phyloP scores from a whole-genome alignment of 2,888 invertebrate genomes.

The Lithophane leautieri region DNA sequence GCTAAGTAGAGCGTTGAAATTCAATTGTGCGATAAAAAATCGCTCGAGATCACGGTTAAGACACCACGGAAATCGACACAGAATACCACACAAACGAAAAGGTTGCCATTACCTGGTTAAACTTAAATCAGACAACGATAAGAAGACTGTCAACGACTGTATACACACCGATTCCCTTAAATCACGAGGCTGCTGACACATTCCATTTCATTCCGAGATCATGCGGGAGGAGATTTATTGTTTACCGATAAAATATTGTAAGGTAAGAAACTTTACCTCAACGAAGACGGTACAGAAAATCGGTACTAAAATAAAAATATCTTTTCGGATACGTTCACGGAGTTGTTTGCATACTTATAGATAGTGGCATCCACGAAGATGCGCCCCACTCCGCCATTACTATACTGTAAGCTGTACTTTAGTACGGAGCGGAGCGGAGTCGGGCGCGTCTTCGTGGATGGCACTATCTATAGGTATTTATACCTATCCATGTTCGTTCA shows the following conservation, averaged over 20 bases:
- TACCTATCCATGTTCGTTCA: slow-evolving; percentile 4
- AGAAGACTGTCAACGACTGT: slow-evolving; percentile 36
- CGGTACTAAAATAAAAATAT: slow-evolving; percentile 16
- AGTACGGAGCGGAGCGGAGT: too few relatives aligned
- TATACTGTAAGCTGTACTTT: too few relatives aligned
- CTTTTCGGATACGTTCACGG: slow-evolving; percentile 18
- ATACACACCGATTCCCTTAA: slow-evolving; percentile 43
- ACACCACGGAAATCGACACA: neutral
- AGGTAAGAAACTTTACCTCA: slow-evolving; percentile 51
- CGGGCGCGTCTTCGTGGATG: too few relatives aligned
- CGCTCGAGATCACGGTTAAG: neutral
- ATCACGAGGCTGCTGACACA: slow-evolving; percentile 59
- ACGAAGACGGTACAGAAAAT: slow-evolving; percentile 28
- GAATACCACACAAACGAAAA: neutral
- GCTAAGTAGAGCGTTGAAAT: neutral
- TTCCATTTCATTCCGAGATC: slow-evolving; percentile 61
- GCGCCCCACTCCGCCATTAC: too few relatives aligned
- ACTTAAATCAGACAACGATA: slow-evolving; percentile 26
- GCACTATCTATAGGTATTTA: neutral
- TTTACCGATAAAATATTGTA: slow-evolving; percentile 61
- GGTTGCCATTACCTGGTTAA: slow-evolving; percentile 2
- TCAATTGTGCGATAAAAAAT: neutral
- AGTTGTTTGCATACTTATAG: neutral
- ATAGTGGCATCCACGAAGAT: too few relatives aligned
- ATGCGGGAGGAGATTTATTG: slow-evolving; percentile 62